Evolutionary conservation across 2,113 vertebrate genomes (phyloP).

Genomic region (Neogobius melanostomus): DNA sequence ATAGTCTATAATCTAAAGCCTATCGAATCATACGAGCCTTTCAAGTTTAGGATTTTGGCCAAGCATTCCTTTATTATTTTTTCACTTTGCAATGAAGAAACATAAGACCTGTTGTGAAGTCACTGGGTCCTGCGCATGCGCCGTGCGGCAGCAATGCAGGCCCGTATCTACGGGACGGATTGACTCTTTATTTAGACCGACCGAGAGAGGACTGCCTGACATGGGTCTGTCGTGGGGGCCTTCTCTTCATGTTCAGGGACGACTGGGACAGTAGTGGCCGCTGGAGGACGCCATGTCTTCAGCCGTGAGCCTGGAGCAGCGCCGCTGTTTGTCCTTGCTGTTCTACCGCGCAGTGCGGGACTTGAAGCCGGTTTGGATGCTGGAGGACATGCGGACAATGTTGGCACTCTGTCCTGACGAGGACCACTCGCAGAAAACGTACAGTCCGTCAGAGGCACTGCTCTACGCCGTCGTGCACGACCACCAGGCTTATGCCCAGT

Average conservation of each 20-base stretch:
- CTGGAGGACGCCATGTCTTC: conserved; percentile 45
- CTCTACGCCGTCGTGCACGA: conserved; percentile 90
- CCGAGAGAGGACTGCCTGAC: neutral
- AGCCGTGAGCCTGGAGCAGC: conserved; percentile 65
- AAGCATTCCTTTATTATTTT: no score
- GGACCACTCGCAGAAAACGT: conserved; percentile 73
- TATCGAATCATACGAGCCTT: no score
- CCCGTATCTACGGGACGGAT: neutral
- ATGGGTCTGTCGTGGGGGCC: neutral
- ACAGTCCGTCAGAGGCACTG: conserved; percentile 86
- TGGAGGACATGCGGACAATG: conserved; percentile 91
- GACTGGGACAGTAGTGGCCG: neutral
- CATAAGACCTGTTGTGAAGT: neutral
- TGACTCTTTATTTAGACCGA: neutral
- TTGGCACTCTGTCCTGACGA: conserved; percentile 84
- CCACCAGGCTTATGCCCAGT: conserved; percentile 83
- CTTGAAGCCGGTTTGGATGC: conserved; percentile 87
- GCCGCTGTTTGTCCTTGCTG: conserved; percentile 80
- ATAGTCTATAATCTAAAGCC: no score
- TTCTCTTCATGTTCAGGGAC: neutral
- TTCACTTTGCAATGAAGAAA: no score
- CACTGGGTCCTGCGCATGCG: neutral
- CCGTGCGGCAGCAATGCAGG: neutral
- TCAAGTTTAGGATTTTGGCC: no score
- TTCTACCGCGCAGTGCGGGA: conserved; percentile 89